Evolutionary conservation across 1,140 invertebrate genomes (phyloP).

Genomic region (Pissodes strobi): DNA sequence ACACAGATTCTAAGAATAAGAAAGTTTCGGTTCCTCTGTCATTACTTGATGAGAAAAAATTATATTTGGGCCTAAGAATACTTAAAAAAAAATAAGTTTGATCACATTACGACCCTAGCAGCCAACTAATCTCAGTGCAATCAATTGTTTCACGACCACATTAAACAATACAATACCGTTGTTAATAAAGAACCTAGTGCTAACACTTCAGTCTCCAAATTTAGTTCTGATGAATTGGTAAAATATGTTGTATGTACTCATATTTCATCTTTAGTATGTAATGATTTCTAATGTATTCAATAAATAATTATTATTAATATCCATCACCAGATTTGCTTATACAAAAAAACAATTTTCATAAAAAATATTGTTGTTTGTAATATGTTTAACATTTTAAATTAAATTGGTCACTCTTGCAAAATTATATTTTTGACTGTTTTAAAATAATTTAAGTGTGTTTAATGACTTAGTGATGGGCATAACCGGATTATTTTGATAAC

Average conservation of each 20-base stretch:
- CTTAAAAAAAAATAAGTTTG: slow-evolving; percentile 23
- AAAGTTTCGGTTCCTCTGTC: neutral
- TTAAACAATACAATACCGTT: slow-evolving; percentile 3
- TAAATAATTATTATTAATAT: neutral
- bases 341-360: no score
- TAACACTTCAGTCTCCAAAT: slow-evolving; percentile 1
- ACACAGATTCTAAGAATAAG: slow-evolving; percentile 7
- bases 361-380: no score
- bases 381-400: no score
- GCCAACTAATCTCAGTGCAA: slow-evolving; percentile 6
- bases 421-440: no score
- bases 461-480: no score
- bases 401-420: no score
- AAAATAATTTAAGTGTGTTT: no score
- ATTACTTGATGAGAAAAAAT: slow-evolving; percentile 18
- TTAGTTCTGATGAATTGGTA: neutral
- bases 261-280: slow-evolving; percentile 1
- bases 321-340: no score
- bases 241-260: slow-evolving; percentile 1
- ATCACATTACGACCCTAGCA: slow-evolving; percentile 17
- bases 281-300: neutral
- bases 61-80: slow-evolving; percentile 1
- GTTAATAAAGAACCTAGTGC: neutral
- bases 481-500: no score
- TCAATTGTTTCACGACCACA: slow-evolving; percentile 14